phyloP scores from a whole-genome alignment of 2,797 vertebrate genomes.

The Danio kyathit region DNA sequence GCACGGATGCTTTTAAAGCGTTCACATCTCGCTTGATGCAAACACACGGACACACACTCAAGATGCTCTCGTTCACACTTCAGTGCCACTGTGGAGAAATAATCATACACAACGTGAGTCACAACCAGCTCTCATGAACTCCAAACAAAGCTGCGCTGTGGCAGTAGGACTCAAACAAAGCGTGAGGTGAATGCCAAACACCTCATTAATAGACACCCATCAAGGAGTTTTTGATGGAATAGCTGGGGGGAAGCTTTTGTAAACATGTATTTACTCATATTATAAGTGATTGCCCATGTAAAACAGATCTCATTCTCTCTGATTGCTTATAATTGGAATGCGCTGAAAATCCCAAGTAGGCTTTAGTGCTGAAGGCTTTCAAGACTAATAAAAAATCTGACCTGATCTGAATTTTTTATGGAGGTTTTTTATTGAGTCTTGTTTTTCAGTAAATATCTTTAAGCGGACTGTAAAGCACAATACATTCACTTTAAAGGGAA shows the following conservation, averaged over 20 bases:
- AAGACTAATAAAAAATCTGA: not conserved
- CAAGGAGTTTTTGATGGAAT: conserved; percentile 30
- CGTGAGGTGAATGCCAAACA: conserved; percentile 42
- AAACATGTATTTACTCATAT: conserved; percentile 45
- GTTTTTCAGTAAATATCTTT: not conserved
- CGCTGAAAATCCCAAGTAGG: not conserved
- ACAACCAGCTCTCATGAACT: conserved; percentile 36
- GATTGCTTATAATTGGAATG: conserved; percentile 21
- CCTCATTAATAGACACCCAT: conserved; percentile 38
- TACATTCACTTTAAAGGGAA: not conserved
- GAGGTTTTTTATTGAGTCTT: not conserved
- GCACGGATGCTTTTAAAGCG: conserved; percentile 19
- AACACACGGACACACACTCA: conserved; percentile 1
- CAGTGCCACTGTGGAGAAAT: conserved; percentile 32
- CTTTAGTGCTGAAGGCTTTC: conserved; percentile 2
- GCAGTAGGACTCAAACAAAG: not conserved
- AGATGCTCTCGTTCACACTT: conserved; percentile 11
- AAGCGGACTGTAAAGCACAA: not conserved
- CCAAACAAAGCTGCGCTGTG: conserved; percentile 22
- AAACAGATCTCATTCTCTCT: not conserved
- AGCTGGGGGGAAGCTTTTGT: conserved; percentile 14
- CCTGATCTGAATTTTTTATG: not conserved
- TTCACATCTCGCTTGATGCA: not conserved
- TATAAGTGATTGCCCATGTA: conserved; percentile 22
- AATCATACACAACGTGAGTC: conserved; percentile 37